A percentile compares a stretch with the other conserved stretches of the same genome.
phyloP scores from a whole-genome alignment of 1,140 invertebrate species.

The Drosophila bipectinata region DNA sequence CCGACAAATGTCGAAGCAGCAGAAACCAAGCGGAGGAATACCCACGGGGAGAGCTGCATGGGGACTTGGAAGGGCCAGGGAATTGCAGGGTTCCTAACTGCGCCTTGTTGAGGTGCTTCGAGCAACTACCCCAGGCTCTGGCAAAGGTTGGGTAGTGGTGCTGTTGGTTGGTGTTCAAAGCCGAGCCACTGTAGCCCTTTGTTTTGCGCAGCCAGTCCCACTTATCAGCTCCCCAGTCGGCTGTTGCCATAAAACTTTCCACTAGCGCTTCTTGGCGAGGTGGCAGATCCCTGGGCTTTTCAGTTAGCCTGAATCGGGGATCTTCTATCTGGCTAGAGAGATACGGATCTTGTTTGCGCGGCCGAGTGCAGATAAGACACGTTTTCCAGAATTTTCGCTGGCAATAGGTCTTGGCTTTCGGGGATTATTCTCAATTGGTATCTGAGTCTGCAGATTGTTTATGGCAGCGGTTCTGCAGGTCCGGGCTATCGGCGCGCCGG shows the following conservation, averaged over 20 bases:
- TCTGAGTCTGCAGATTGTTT: conserved; percentile 40
- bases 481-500: background rate
- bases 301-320: conserved; percentile 27
- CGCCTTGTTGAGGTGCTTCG: too few relatives aligned
- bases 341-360: conserved; percentile 33
- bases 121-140: too few relatives aligned
- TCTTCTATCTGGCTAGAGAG: conserved; percentile 28
- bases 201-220: too few relatives aligned
- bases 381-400: conserved; percentile 46
- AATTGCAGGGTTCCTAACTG: background rate
- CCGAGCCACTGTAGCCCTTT: too few relatives aligned
- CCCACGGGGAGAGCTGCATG: conserved; percentile 10
- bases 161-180: too few relatives aligned
- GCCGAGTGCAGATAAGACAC: conserved; percentile 25
- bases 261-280: conserved; percentile 8
- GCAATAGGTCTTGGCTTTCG: conserved; percentile 13
- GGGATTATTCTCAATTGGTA: conserved; percentile 26
- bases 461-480: conserved; percentile 8
- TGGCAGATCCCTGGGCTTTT: conserved; percentile 21
- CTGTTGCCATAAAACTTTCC: conserved; percentile 58
- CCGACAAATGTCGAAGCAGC: conserved; percentile 55
- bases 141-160: too few relatives aligned
- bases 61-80: background rate
- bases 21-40: conserved; percentile 31
- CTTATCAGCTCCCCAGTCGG: conserved; percentile 27